Evolutionary conservation across 2,888 invertebrate genomes (phyloP).

Genomic region (Mimachlamys varia): DNA sequence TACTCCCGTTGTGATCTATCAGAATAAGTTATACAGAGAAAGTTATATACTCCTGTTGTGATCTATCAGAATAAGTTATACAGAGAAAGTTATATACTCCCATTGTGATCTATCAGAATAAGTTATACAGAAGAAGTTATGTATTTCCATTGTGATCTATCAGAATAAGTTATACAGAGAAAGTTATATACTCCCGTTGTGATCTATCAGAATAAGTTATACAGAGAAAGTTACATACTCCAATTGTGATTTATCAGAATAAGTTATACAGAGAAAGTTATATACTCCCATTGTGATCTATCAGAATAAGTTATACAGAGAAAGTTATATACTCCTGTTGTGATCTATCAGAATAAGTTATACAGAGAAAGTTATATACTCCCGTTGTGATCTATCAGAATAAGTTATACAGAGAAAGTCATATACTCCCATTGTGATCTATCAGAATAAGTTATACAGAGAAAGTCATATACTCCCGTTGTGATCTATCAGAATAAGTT

Average conservation of each 20-base stretch:
- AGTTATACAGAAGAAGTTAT: conserved; percentile 41
- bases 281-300: not conserved
- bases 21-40: conserved; percentile 42
- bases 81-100: too few relatives aligned
- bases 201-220: conserved; percentile 44
- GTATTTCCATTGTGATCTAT: not conserved
- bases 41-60: too few relatives aligned
- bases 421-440: not conserved
- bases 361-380: too few relatives aligned
- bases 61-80: conserved; percentile 44
- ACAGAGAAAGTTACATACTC: too few relatives aligned
- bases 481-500: conserved; percentile 43
- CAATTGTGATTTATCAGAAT: not conserved
- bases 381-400: not conserved
- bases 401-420: conserved; percentile 43
- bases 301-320: conserved; percentile 42
- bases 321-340: too few relatives aligned
- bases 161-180: conserved; percentile 42
- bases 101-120: not conserved
- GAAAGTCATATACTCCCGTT: too few relatives aligned
- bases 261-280: conserved; percentile 43
- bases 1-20: not conserved
- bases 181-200: too few relatives aligned
- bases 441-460: conserved; percentile 41
- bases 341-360: conserved; percentile 44